A percentile compares a stretch with the other conserved stretches of the same genome.
Conservation (phyloP, 2,113 vertebrate species). For the Salvelinus alpinus region DNA sequence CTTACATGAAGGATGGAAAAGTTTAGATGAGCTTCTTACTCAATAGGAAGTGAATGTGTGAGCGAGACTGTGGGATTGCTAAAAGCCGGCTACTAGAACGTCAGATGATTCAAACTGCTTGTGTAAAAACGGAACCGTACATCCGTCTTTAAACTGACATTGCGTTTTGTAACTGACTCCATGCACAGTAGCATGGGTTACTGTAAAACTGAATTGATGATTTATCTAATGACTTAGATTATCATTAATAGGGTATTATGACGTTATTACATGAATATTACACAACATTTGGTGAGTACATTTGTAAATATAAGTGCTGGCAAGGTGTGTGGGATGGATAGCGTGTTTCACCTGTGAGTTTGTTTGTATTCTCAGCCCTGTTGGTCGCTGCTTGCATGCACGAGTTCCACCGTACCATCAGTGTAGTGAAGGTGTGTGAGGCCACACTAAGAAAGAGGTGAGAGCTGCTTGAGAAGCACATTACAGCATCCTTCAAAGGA, state of each 20-base stretch:
- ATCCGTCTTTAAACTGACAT: constrained; percentile 56
- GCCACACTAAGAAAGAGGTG: constrained; percentile 91
- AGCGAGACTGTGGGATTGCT: constrained; percentile 13
- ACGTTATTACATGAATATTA: too few species aligned
- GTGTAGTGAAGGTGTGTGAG: constrained; percentile 95
- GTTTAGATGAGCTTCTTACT: constrained; percentile 52
- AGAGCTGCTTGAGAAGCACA: constrained; percentile 21
- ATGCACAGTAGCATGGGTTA: not conserved
- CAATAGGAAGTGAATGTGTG: constrained; percentile 37
- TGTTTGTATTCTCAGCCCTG: constrained; percentile 75
- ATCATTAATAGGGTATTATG: not conserved
- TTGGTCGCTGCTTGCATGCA: constrained; percentile 93
- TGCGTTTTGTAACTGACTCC: constrained; percentile 54
- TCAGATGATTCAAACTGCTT: too few species aligned
- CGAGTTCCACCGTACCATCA: constrained; percentile 88
- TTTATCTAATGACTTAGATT: not conserved
- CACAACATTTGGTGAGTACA: too few species aligned
- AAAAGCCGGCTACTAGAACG: too few species aligned
- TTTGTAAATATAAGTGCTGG: not conserved
- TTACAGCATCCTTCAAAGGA: not conserved
- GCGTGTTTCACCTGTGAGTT: not conserved
- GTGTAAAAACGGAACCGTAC: not conserved
- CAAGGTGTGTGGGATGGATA: not conserved
- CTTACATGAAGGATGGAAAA: constrained; percentile 40
- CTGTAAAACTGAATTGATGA: not conserved